Conservation (phyloP, 2,797 vertebrate species). For the Manis crassicaudata region DNA sequence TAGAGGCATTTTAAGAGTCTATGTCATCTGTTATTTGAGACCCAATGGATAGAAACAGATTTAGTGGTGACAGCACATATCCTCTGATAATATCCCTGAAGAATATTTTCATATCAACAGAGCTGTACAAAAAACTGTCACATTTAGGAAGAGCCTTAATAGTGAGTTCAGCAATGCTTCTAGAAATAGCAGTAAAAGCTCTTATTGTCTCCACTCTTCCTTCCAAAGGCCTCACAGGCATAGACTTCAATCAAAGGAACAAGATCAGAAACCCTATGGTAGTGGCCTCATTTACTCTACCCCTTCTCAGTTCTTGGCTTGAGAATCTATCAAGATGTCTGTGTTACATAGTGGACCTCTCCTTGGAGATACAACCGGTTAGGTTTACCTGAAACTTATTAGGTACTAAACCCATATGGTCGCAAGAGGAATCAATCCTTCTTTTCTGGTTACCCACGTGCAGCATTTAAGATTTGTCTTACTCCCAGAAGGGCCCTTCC, state of each 20-base stretch:
- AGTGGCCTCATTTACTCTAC: not conserved
- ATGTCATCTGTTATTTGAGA: not conserved
- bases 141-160: not conserved
- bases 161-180: not conserved
- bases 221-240: not conserved
- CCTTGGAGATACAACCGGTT: not conserved
- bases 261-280: not conserved
- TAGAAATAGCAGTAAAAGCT: not conserved
- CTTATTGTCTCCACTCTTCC: not conserved
- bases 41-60: not conserved
- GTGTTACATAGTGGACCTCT: not conserved
- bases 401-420: not conserved
- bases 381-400: not conserved
- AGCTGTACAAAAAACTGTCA: not conserved
- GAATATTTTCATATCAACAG: not conserved
- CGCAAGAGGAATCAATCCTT: not conserved
- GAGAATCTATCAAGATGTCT: not conserved
- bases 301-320: not conserved
- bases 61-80: not conserved
- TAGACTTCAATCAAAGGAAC: not conserved
- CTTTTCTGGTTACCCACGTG: not conserved
- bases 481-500: not conserved
- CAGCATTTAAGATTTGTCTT: no score
- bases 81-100: not conserved
- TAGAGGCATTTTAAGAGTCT: not conserved